Percentiles rank a stretch among this genome's conserved stretches.
phyloP scores from a whole-genome alignment of 2,113 vertebrate species.

The Rhea pennata region DNA sequence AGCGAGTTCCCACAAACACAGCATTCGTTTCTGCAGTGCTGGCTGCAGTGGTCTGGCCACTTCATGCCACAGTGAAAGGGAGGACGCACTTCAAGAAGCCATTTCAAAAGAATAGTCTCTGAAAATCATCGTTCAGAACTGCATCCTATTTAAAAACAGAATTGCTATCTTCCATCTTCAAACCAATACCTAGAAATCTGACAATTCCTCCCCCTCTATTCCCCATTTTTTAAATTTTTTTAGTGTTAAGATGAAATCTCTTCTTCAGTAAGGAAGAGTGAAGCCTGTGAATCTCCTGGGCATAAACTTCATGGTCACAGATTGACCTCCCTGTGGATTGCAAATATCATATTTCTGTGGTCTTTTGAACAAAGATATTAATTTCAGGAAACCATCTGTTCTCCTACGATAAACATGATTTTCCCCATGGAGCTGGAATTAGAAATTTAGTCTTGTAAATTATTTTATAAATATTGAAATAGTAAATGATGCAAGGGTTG shows the following conservation, averaged over 20 bases:
- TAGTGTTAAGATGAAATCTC: neutral
- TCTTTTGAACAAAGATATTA: conserved; percentile 9
- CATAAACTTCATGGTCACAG: neutral
- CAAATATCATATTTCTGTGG: neutral
- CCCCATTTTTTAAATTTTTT: neutral
- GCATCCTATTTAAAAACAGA: neutral
- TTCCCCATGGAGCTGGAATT: neutral
- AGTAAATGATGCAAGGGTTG: neutral
- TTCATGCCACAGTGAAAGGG: neutral
- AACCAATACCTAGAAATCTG: neutral
- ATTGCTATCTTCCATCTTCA: neutral
- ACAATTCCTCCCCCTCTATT: neutral
- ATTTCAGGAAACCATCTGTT: conserved; percentile 53
- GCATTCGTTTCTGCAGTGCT: too few species aligned
- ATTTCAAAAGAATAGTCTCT: neutral
- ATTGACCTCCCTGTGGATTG: neutral
- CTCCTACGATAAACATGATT: conserved; percentile 25
- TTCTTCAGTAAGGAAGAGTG: neutral
- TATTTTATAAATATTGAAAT: conserved; percentile 9
- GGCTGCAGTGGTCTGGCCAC: too few species aligned
- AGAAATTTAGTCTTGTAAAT: conserved; percentile 5
- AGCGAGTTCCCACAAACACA: too few species aligned
- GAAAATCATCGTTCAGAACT: neutral
- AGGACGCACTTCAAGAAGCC: neutral
- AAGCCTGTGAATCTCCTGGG: neutral